Percentiles rank a stretch among this genome's conserved stretches.
Conservation (phyloP, 2,113 vertebrate genomes). For the Galemys pyrenaicus region DNA sequence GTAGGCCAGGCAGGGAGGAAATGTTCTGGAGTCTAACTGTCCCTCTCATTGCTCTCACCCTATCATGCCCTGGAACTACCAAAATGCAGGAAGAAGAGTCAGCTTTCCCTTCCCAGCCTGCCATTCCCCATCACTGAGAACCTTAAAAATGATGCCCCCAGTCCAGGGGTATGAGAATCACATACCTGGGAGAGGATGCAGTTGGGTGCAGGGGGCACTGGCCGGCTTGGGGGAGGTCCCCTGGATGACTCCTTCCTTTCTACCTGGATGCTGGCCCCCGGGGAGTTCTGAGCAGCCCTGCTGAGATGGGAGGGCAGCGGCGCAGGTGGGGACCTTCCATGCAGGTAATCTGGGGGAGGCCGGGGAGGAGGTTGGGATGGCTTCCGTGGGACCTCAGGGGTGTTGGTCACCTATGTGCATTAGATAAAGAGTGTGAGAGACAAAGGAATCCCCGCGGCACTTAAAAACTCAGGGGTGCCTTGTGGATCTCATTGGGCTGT, state of each 20-base stretch:
- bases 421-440: neutral
- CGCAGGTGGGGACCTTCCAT: neutral
- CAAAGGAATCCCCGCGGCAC: neutral
- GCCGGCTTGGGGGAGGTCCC: constrained; percentile 84
- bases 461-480: neutral
- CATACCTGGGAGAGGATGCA: constrained; percentile 80
- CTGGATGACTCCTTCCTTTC: constrained; percentile 56
- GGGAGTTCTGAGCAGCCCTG: neutral
- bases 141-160: neutral
- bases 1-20: neutral
- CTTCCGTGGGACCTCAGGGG: constrained; percentile 76
- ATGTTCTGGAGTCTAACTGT: no score
- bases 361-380: constrained; percentile 77
- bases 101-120: neutral
- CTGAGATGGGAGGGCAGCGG: neutral
- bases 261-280: fast-evolving
- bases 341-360: constrained; percentile 70
- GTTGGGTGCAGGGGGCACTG: constrained; percentile 85
- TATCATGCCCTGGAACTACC: neutral
- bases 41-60: neutral
- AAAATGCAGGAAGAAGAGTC: neutral
- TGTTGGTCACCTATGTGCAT: constrained; percentile 73
- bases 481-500: neutral
- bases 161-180: neutral
- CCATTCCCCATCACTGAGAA: fast-evolving